These are phyloP conservation scores for Heteromurus nitidus DNA, from an alignment of 2,888 invertebrate genomes.

Conservation along the genomic window DNA sequence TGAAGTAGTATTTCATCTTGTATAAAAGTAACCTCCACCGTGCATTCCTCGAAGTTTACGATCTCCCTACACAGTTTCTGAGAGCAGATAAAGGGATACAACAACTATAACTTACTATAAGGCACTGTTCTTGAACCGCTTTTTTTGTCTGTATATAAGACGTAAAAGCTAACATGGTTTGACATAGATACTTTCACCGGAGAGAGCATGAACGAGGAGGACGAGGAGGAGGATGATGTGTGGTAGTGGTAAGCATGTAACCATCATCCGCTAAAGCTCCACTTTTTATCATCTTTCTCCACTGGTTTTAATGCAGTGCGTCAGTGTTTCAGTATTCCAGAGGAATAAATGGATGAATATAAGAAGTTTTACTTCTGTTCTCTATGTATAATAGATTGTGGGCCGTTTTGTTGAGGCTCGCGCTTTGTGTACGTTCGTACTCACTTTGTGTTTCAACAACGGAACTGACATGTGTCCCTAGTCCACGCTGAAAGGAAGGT, in stretches of 20 bases:
- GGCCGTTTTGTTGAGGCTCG: background rate
- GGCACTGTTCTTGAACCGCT: too few species aligned
- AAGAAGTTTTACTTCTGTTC: background rate
- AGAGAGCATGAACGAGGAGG: conserved; percentile 41
- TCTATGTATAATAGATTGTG: conserved; percentile 15
- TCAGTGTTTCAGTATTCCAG: background rate
- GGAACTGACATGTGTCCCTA: background rate
- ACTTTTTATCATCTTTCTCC: conserved; percentile 43
- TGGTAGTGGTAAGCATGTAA: conserved; percentile 21
- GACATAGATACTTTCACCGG: too few species aligned
- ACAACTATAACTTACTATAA: too few species aligned
- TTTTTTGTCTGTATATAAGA: too few species aligned
- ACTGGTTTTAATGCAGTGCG: background rate
- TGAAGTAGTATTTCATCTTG: conserved; percentile 1
- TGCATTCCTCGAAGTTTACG: conserved; percentile 20
- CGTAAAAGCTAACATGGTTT: conserved; percentile 15
- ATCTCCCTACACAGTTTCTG: background rate
- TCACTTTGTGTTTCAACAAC: conserved; percentile 7
- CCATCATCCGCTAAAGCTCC: conserved; percentile 46
- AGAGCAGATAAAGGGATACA: conserved; percentile 10
- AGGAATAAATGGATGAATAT: background rate
- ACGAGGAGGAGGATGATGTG: conserved; percentile 22
- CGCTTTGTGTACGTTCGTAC: background rate
- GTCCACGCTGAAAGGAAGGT: background rate
- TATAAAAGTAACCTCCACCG: conserved; percentile 18